These are phyloP conservation scores for Coracopsis vasa DNA, from an alignment of 2,113 vertebrate genomes.

Conservation along the genomic window DNA sequence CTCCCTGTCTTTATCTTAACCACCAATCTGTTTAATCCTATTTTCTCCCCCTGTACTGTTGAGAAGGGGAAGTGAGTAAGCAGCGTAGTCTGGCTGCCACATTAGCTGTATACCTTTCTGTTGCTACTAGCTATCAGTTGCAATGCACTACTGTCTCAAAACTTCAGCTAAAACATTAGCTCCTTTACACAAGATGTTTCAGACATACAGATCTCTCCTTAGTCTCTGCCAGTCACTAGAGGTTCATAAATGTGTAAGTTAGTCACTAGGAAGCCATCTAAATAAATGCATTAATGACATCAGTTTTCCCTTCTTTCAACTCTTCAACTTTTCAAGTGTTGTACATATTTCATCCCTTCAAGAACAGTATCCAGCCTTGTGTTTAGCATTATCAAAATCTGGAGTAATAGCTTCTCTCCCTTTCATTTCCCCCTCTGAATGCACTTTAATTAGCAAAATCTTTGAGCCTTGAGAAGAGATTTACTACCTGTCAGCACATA, in stretches of 20 bases:
- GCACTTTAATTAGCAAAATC: slow-evolving; percentile 16
- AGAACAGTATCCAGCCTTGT: not conserved
- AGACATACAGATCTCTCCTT: not conserved
- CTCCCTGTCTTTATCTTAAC: not conserved
- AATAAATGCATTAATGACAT: not conserved
- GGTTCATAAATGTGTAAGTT: not conserved
- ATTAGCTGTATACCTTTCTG: not conserved
- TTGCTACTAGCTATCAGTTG: not conserved
- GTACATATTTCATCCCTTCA: not conserved
- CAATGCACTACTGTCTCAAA: not conserved
- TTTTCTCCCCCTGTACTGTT: not conserved
- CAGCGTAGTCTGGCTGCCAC: not conserved
- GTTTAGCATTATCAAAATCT: slow-evolving; percentile 3
- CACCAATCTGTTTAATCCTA: not conserved
- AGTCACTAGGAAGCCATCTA: not conserved
- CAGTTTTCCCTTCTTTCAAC: not conserved
- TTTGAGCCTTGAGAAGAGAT: slow-evolving; percentile 2
- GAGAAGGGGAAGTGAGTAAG: not conserved
- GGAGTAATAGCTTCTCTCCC: not conserved
- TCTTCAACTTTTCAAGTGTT: not conserved
- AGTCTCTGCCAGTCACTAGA: not conserved
- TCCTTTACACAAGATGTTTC: not conserved
- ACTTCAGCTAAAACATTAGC: not conserved
- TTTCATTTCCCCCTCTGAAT: not conserved
- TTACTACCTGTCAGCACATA: not conserved